Evolutionary conservation across 2,888 invertebrate species (phyloP), one percentile per base, ranked within the genome.

Genomic region (Drosophila incognita): DNA sequence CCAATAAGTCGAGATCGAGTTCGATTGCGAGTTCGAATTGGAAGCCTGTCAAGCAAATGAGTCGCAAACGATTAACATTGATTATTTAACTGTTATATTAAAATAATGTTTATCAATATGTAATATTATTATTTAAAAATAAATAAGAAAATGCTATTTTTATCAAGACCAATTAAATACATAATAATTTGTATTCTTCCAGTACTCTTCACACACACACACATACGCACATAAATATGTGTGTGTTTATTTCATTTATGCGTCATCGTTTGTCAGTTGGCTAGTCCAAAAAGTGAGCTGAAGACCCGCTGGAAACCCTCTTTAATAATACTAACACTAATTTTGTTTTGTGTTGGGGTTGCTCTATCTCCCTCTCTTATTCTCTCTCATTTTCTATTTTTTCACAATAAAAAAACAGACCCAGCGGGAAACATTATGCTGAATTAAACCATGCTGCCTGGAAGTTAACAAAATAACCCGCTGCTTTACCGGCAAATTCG

Each of bases 281-380:
- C 31, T 24, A 48, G 58, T 36, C 53, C 42, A 58, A 56, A 56
- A 29, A 27, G 4, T 13, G 29, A 42, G 60, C 18, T 54, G 21
- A 56, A 57, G 64, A 57, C 71, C 54, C 38, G 58, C 38, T 56
- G 38, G 38, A 66, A 66, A 62, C 51, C 68, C 68, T 62, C 62
- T 42, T 54, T 24, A n/a, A 31, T 24, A 31, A 36, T 57, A 15
- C 13, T 56, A 40, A 7, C 33, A 27, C 29, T 15, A 42, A 42
- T 24, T 46, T 24, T 15, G 27, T 31, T 15, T 42, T 59, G 31
- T n/a, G 7, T 33, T 60, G 54, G 76, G 76, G 79, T 74, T 51
- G 68, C 56, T 60, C 48, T 49, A 13, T 11, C 11, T n/a, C 24
- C 6, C 27, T 21, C 29, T 35, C 35, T 3, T 1, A 21, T 6